These are phyloP conservation scores for Ceuthmochares aereus DNA, from an alignment of 2,113 vertebrate genomes.

Conservation along the genomic window DNA sequence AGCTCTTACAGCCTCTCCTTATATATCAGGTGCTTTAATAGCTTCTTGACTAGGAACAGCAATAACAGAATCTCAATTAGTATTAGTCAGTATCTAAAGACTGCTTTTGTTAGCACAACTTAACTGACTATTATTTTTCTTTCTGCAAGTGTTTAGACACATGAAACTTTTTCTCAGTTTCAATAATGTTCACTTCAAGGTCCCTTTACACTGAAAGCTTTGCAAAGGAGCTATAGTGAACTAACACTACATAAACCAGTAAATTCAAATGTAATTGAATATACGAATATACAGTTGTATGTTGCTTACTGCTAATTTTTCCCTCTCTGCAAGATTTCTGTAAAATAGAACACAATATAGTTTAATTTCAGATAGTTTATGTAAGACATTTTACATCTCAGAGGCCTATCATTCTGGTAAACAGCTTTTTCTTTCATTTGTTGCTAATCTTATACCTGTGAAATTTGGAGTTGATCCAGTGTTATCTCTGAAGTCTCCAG, in stretches of 20 bases:
- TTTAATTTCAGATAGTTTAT: constrained; percentile 6
- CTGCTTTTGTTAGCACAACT: not conserved
- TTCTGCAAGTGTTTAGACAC: not conserved
- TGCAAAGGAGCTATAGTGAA: not conserved
- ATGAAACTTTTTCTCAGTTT: not conserved
- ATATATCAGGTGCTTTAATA: not conserved
- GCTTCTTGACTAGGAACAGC: not conserved
- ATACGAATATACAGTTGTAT: not conserved
- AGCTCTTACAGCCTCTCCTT: not conserved
- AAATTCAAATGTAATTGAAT: constrained; percentile 30
- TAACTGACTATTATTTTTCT: not conserved
- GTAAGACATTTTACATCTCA: not conserved
- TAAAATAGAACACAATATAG: not conserved
- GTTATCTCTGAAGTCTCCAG: not conserved
- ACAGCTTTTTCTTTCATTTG: not conserved
- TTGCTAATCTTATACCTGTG: not conserved
- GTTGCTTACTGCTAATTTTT: constrained; percentile 2
- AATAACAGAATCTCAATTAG: not conserved
- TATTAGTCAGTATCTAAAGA: not conserved
- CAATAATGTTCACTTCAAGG: not conserved
- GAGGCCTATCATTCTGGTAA: not conserved
- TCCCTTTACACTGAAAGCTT: not conserved
- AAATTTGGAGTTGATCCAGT: not conserved
- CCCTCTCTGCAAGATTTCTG: not conserved
- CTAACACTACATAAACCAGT: not conserved